A percentile compares a stretch with the other conserved stretches of the same genome.
phyloP scores from a whole-genome alignment of 2,797 vertebrate genomes.

The Apogon talboti region DNA sequence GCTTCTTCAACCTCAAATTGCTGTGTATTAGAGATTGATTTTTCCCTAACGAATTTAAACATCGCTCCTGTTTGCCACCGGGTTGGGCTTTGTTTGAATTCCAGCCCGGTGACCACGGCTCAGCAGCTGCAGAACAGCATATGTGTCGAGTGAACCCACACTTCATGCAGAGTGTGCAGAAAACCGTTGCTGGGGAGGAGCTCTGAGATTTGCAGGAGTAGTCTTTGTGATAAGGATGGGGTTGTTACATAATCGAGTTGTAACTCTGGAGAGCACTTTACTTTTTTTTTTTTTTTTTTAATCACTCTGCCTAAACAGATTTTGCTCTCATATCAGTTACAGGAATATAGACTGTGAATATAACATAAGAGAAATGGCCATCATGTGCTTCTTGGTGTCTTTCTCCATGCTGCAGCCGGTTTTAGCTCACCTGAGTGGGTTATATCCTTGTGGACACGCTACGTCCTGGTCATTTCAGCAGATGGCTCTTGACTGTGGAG shows the following conservation, averaged over 20 bases:
- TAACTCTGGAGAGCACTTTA: neutral
- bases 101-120: slow-evolving; percentile 17
- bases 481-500: slow-evolving; percentile 37
- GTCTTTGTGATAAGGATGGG: neutral
- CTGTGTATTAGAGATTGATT: slow-evolving; percentile 46
- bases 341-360: too few relatives aligned
- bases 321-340: neutral
- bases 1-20: slow-evolving; percentile 49
- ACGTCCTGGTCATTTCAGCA: slow-evolving; percentile 8
- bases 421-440: slow-evolving; percentile 3
- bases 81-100: slow-evolving; percentile 60
- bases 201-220: neutral
- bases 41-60: slow-evolving; percentile 72
- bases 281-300: neutral
- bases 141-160: slow-evolving; percentile 35
- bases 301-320: neutral
- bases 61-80: slow-evolving; percentile 56
- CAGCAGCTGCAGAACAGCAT: slow-evolving; percentile 44
- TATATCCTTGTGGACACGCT: slow-evolving; percentile 3
- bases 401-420: too few relatives aligned
- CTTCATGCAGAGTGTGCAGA: slow-evolving; percentile 24
- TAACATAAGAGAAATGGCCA: neutral
- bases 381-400: too few relatives aligned
- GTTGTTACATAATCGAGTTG: neutral
- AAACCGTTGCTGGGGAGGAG: slow-evolving; percentile 40